Evolutionary conservation across 2,888 invertebrate genomes (phyloP).

Genomic region (Yponomeuta cagnagella): DNA sequence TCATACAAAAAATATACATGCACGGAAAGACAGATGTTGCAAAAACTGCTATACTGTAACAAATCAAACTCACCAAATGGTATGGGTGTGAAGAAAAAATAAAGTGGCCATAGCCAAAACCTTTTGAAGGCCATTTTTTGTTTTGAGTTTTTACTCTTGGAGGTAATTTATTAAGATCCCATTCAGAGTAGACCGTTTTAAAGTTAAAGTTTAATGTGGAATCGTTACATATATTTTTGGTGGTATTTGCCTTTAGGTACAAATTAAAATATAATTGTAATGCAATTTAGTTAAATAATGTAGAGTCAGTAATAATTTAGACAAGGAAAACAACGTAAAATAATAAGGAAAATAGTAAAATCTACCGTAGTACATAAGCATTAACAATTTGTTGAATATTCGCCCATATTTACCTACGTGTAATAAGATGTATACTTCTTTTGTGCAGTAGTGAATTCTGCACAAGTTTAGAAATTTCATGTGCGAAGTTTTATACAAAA

Average conservation of each 20-base stretch:
- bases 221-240: neutral
- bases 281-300: no score
- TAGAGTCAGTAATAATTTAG: no score
- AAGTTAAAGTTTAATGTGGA: neutral
- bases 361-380: no score
- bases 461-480: no score
- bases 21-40: neutral
- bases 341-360: no score
- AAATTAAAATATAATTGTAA: neutral
- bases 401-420: neutral
- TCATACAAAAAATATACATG: no score
- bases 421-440: neutral
- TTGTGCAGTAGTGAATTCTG: no score
- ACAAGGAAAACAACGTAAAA: no score
- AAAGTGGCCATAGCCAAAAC: neutral
- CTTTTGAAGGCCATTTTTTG: neutral
- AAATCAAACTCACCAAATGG: neutral
- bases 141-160: neutral
- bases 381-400: no score
- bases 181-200: neutral
- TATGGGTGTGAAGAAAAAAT: neutral
- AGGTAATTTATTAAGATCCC: neutral
- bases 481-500: constrained; percentile 28
- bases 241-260: neutral
- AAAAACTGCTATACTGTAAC: neutral